Evolutionary conservation across 2,888 invertebrate genomes (phyloP).

Genomic region (Melipona bicolor): DNA sequence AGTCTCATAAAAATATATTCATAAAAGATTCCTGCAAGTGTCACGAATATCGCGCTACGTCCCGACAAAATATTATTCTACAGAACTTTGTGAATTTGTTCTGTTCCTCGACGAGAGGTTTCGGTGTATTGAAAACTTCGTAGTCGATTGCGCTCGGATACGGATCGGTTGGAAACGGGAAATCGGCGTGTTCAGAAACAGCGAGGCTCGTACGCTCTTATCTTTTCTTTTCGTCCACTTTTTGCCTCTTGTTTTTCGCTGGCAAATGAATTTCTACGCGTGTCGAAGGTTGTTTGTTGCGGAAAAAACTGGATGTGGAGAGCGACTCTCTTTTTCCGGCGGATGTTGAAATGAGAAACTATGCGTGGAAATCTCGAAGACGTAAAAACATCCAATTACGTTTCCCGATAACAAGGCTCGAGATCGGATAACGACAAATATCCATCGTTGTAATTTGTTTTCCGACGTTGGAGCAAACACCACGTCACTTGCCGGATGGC

Average conservation of each 20-base stretch:
- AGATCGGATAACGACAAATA: constrained; percentile 23
- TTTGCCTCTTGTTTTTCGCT: background rate
- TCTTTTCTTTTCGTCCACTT: background rate
- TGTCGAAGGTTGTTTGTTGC: background rate
- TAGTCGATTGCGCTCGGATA: constrained; percentile 3
- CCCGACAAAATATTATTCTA: constrained; percentile 6
- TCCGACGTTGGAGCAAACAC: constrained; percentile 11
- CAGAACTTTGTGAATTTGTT: background rate
- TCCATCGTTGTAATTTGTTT: constrained; percentile 20
- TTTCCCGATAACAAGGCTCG: constrained; percentile 20
- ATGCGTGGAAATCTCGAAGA: background rate
- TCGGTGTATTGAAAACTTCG: constrained; percentile 23
- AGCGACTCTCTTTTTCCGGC: background rate
- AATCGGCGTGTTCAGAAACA: constrained; percentile 18
- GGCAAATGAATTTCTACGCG: background rate
- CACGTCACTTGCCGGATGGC: background rate
- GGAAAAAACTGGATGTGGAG: background rate
- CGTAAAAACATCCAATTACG: constrained; percentile 23
- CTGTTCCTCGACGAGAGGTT: constrained; percentile 7
- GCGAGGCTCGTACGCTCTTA: background rate
- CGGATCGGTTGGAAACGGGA: constrained; percentile 3
- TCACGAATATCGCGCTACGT: background rate
- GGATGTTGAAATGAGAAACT: background rate
- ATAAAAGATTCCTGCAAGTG: too few species aligned
- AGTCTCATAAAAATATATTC: too few species aligned